Percentiles rank a stretch among this genome's conserved stretches.
These are phyloP conservation scores for Sebastolobus altivelis DNA, from an alignment of 2,797 vertebrate species.

Conservation along the genomic window DNA sequence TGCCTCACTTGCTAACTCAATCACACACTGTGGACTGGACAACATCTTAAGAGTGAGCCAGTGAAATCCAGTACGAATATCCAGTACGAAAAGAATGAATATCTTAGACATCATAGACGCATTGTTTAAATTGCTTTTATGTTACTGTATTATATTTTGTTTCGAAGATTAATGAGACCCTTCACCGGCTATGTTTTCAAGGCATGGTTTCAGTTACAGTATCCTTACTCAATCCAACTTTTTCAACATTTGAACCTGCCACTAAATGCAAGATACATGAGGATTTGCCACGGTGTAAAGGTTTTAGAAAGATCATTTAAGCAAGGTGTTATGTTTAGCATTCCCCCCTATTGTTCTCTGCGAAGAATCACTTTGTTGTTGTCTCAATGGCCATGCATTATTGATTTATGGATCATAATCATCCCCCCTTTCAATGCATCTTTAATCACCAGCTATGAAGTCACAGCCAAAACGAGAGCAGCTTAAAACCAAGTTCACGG, in stretches of 20 bases:
- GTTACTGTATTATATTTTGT: neutral
- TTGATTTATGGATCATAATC: constrained; percentile 81
- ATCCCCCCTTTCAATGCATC: constrained; percentile 75
- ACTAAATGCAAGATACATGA: constrained; percentile 54
- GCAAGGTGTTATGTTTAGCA: constrained; percentile 77
- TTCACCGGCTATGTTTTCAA: neutral
- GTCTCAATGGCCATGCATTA: constrained; percentile 81
- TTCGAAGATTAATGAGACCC: constrained; percentile 4
- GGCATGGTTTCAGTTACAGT: constrained; percentile 8
- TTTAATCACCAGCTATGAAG: constrained; percentile 73
- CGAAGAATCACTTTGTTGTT: constrained; percentile 77
- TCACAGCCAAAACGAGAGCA: constrained; percentile 53
- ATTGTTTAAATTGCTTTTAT: neutral
- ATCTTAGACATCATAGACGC: neutral
- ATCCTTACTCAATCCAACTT: constrained; percentile 6
- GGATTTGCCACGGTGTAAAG: constrained; percentile 25
- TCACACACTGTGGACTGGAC: neutral
- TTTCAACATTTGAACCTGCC: constrained; percentile 41
- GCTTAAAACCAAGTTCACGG: constrained; percentile 27
- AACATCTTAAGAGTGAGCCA: neutral
- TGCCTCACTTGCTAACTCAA: neutral
- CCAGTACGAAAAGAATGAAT: neutral
- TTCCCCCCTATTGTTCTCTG: constrained; percentile 60
- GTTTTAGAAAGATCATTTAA: constrained; percentile 65
- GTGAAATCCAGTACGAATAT: neutral